These are phyloP conservation scores for Tetrao urogallus DNA, from an alignment of 2,113 vertebrate species.

Conservation along the genomic window DNA sequence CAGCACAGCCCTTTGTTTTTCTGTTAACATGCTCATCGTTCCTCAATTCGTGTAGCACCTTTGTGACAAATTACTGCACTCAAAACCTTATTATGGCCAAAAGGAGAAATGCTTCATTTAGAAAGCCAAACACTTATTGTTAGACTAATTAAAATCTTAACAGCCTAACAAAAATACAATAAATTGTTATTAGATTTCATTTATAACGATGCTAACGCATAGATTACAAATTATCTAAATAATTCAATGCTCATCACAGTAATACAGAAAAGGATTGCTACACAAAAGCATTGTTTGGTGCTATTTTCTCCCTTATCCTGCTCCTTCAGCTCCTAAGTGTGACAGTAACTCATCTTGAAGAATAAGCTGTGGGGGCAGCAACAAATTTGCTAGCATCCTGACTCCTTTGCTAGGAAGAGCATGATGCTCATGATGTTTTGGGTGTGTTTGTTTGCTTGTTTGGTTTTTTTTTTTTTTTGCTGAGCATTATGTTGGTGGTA, in stretches of 20 bases:
- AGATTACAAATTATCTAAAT: background rate
- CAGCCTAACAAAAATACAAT: slow-evolving; percentile 12
- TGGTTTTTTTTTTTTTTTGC: background rate
- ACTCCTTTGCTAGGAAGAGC: background rate
- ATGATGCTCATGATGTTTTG: background rate
- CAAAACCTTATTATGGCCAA: background rate
- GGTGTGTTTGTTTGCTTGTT: background rate
- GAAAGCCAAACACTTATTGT: background rate
- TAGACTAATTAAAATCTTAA: slow-evolving; percentile 39
- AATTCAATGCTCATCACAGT: background rate
- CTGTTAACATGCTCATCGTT: background rate
- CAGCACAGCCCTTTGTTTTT: background rate
- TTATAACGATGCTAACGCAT: background rate
- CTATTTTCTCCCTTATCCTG: background rate
- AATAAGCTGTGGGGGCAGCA: background rate
- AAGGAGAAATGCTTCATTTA: background rate
- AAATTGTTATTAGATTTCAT: background rate
- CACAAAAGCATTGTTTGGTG: fast-evolving
- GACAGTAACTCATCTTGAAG: background rate
- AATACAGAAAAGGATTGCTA: background rate
- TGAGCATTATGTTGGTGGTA: background rate
- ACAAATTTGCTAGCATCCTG: background rate
- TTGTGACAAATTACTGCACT: slow-evolving; percentile 3
- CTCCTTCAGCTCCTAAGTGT: background rate
- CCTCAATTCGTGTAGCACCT: background rate